Percentiles rank a stretch among this genome's conserved stretches.
These are phyloP conservation scores for Volucella bombylans DNA, from an alignment of 2,888 invertebrate genomes.

Conservation along the genomic window DNA sequence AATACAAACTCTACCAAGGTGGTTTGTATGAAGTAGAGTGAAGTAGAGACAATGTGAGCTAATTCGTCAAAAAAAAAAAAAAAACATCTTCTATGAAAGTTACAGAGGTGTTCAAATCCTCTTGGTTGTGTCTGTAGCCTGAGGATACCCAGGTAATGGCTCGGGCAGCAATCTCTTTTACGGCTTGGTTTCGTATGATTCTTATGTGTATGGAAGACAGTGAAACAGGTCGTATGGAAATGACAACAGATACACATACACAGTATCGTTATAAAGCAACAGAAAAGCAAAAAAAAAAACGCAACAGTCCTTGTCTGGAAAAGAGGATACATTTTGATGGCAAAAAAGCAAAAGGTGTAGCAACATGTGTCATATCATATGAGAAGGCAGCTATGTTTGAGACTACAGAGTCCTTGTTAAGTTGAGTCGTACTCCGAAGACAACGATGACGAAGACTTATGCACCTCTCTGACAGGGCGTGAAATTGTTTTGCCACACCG, in stretches of 20 bases:
- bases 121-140: background rate
- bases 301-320: background rate
- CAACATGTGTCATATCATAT: constrained; percentile 55
- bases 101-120: background rate
- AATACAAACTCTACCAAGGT: constrained; percentile 26
- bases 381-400: background rate
- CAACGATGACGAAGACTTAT: background rate
- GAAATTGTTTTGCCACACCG: constrained; percentile 63
- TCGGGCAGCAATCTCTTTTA: constrained; percentile 20
- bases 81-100: background rate
- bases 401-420: constrained; percentile 27
- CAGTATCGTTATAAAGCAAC: background rate
- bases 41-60: constrained; percentile 4
- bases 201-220: background rate
- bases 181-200: background rate
- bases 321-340: background rate
- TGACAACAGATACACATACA: constrained; percentile 4
- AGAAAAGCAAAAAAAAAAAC: constrained; percentile 14
- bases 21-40: constrained; percentile 1
- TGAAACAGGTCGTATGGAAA: constrained; percentile 30
- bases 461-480: constrained; percentile 54
- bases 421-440: constrained; percentile 29
- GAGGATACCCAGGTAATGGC: constrained; percentile 22
- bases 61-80: constrained; percentile 15
- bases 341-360: constrained; percentile 12